These are phyloP conservation scores for Thecocarcelia acutangulata DNA, from an alignment of 2,888 invertebrate genomes.

Conservation along the genomic window DNA sequence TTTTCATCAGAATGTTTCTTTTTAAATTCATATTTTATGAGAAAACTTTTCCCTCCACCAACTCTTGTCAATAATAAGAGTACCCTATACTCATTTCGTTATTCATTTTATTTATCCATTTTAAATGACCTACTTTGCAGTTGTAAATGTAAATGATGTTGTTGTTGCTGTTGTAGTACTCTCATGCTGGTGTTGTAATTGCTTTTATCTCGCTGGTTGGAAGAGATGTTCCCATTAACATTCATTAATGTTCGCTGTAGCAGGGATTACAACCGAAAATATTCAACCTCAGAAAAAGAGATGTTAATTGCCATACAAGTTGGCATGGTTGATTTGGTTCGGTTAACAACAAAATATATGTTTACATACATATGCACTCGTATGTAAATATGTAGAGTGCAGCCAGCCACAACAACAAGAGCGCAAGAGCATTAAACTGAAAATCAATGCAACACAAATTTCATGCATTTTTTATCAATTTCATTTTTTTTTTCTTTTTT, in stretches of 20 bases:
- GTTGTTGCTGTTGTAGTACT: neutral
- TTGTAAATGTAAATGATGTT: constrained; percentile 61
- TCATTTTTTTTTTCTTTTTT: constrained; percentile 7
- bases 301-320: constrained; percentile 50
- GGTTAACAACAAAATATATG: constrained; percentile 13
- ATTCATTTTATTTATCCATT: constrained; percentile 12
- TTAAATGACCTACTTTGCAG: constrained; percentile 58
- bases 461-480: constrained; percentile 18
- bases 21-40: no score
- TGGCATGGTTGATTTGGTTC: constrained; percentile 33
- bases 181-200: constrained; percentile 19
- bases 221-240: constrained; percentile 56
- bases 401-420: neutral
- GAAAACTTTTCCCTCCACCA: neutral
- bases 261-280: constrained; percentile 2
- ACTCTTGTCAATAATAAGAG: neutral
- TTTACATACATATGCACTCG: no score
- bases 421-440: neutral
- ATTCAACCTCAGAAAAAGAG: constrained; percentile 20
- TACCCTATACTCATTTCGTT: constrained; percentile 31
- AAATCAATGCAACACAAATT: constrained; percentile 31
- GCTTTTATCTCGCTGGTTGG: constrained; percentile 25
- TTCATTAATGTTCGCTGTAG: constrained; percentile 22
- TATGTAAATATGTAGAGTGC: neutral
- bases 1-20: no score